These are phyloP conservation scores for Coecobrya sp. DNA, from an alignment of 2,888 invertebrate genomes.

Conservation along the genomic window DNA sequence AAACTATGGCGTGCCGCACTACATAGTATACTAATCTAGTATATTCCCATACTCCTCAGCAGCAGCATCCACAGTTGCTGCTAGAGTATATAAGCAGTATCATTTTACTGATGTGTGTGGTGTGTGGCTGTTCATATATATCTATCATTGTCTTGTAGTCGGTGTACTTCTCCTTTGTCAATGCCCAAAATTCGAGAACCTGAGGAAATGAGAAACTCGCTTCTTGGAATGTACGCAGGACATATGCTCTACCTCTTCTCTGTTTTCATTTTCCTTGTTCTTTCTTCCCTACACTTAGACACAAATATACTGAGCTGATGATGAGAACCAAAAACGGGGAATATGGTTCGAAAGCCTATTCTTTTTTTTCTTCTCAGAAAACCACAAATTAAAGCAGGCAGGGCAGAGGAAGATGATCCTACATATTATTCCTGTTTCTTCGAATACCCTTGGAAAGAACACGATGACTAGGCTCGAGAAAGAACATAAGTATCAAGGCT, in stretches of 20 bases:
- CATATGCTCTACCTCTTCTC: constrained; percentile 45
- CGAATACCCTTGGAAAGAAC: background rate
- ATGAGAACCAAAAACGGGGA: background rate
- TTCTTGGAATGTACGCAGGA: background rate
- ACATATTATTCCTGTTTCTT: constrained; percentile 36
- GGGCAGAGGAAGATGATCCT: constrained; percentile 64
- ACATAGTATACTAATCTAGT: background rate
- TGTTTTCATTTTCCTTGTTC: background rate
- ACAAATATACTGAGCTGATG: constrained; percentile 8
- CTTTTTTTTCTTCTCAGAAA: constrained; percentile 36
- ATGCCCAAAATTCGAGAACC: constrained; percentile 44
- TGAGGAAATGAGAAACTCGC: constrained; percentile 29
- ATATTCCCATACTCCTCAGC: background rate
- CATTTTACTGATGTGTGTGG: background rate
- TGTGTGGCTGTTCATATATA: constrained; percentile 10
- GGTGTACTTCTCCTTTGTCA: constrained; percentile 52
- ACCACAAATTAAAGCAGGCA: constrained; percentile 73
- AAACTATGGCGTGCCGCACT: background rate
- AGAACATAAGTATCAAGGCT: background rate
- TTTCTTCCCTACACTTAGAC: background rate
- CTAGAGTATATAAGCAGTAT: constrained; percentile 13
- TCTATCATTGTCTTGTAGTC: constrained; percentile 61
- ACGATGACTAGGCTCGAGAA: background rate
- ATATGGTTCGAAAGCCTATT: constrained; percentile 54
- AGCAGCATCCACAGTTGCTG: background rate